Conservation (phyloP, 2,888 invertebrate species). For the Cephus runcator region DNA sequence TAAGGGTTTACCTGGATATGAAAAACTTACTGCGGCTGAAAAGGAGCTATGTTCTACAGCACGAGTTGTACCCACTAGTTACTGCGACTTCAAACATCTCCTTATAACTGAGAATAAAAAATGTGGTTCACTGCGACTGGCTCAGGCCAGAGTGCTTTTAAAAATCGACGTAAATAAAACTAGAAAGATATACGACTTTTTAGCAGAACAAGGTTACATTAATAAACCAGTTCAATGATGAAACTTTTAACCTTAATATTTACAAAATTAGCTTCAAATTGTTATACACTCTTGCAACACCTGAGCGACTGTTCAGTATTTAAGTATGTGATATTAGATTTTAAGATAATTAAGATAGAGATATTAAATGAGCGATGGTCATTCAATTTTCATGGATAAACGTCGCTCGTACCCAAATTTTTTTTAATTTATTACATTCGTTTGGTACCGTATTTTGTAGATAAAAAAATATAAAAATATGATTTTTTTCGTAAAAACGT, state of each 20-base stretch:
- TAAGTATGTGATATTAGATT: too few relatives aligned
- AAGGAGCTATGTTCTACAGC: conserved; percentile 80
- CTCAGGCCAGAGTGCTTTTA: conserved; percentile 84
- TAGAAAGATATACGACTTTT: conserved; percentile 84
- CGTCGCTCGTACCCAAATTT: too few relatives aligned
- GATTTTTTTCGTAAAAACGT: too few relatives aligned
- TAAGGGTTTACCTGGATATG: conserved; percentile 81
- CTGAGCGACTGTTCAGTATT: too few relatives aligned
- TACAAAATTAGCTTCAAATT: too few relatives aligned
- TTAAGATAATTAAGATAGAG: too few relatives aligned
- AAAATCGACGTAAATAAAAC: conserved; percentile 96
- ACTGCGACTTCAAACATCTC: conserved; percentile 80
- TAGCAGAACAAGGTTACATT: conserved; percentile 78
- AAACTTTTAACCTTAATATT: neutral
- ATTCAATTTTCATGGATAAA: too few relatives aligned
- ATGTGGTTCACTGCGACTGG: conserved; percentile 77
- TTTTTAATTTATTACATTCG: too few relatives aligned
- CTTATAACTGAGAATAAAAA: conserved; percentile 82
- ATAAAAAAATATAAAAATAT: too few relatives aligned
- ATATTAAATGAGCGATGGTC: too few relatives aligned
- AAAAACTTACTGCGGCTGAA: conserved; percentile 77
- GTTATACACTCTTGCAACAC: too few relatives aligned
- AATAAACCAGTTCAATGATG: conserved; percentile 66
- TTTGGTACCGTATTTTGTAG: too few relatives aligned
- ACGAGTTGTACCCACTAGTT: conserved; percentile 81